phyloP scores from a whole-genome alignment of 1,140 invertebrate genomes.

The Euwallacea similis region DNA sequence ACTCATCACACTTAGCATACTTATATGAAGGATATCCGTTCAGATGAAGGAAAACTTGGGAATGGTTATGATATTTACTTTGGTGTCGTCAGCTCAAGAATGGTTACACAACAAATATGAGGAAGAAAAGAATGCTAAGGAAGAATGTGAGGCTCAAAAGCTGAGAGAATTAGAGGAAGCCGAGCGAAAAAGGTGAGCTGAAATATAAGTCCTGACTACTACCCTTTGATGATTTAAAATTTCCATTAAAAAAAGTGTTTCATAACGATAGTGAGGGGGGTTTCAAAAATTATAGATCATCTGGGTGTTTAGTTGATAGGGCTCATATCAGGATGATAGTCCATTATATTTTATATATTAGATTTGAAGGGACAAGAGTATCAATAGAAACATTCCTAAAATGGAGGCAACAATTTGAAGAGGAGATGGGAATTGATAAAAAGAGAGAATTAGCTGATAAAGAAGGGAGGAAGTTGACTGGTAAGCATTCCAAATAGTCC shows the following conservation, averaged over 20 bases:
- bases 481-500: slow-evolving; percentile 5
- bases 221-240: too few relatives aligned
- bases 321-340: background rate
- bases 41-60: slow-evolving; percentile 77
- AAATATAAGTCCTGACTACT: too few relatives aligned
- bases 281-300: too few relatives aligned
- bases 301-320: too few relatives aligned
- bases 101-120: slow-evolving; percentile 88
- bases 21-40: background rate
- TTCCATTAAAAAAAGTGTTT: too few relatives aligned
- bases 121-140: slow-evolving; percentile 68
- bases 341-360: slow-evolving; percentile 36
- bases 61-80: slow-evolving; percentile 96
- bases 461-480: slow-evolving; percentile 72
- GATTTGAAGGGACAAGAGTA: slow-evolving; percentile 93
- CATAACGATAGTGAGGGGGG: too few relatives aligned
- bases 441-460: slow-evolving; percentile 69
- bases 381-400: slow-evolving; percentile 94
- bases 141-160: slow-evolving; percentile 70
- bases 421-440: slow-evolving; percentile 80
- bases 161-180: slow-evolving; percentile 80
- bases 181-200: slow-evolving; percentile 67
- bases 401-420: slow-evolving; percentile 94
- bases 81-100: slow-evolving; percentile 91
- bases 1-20: background rate